A percentile compares a stretch with the other conserved stretches of the same genome.
These are phyloP conservation scores for Thalassarche chlororhynchos DNA, from an alignment of 2,113 vertebrate species.

Conservation along the genomic window DNA sequence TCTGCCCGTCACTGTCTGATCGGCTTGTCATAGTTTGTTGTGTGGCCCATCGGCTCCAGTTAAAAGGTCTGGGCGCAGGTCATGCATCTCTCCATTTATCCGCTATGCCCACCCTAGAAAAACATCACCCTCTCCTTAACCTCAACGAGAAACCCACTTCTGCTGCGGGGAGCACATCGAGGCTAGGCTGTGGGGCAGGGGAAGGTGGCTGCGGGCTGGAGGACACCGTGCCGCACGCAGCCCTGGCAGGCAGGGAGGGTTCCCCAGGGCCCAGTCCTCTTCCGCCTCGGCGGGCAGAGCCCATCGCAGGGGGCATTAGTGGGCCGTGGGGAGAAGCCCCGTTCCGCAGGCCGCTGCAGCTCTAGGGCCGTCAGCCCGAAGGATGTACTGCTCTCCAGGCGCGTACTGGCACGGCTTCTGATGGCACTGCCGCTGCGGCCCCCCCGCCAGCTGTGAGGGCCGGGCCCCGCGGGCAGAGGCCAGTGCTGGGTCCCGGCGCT, in stretches of 20 bases:
- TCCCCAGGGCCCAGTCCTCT: too few relatives aligned
- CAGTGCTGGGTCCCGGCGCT: not conserved
- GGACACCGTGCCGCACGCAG: not conserved
- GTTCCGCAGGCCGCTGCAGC: not conserved
- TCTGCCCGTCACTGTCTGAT: not conserved
- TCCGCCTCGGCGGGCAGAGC: not conserved
- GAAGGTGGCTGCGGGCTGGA: too few relatives aligned
- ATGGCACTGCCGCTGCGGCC: not conserved
- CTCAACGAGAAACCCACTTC: not conserved
- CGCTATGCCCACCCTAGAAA: not conserved
- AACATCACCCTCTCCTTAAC: not conserved
- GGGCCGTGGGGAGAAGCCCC: not conserved
- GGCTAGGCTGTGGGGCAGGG: not conserved
- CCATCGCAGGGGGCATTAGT: fast-evolving
- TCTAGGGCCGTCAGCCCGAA: too few relatives aligned
- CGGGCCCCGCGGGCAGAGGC: not conserved
- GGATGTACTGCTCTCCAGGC: not conserved
- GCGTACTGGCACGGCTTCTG: not conserved
- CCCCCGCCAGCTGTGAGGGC: not conserved
- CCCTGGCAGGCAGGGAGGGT: not conserved
- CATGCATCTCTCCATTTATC: too few relatives aligned
- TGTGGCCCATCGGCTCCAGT: not conserved
- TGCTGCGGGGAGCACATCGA: too few relatives aligned
- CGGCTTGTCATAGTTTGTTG: not conserved
- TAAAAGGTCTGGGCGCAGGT: not conserved